These are phyloP conservation scores for Smutsia temminckii DNA, from an alignment of 2,797 vertebrate species.

Conservation along the genomic window DNA sequence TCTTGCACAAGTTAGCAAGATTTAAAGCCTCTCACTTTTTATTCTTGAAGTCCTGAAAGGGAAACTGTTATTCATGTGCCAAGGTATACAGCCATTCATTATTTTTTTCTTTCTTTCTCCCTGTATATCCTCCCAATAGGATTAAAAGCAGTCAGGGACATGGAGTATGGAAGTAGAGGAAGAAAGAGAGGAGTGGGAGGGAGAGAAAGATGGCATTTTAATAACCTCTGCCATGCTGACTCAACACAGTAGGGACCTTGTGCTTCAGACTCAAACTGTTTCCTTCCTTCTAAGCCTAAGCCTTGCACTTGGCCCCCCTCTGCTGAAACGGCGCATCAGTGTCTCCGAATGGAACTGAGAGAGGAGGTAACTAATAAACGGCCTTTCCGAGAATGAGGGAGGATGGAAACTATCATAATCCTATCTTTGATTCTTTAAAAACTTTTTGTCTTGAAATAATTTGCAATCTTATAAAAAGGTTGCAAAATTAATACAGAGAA, in stretches of 20 bases:
- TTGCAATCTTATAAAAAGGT: not conserved
- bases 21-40: slow-evolving; percentile 85
- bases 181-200: slow-evolving; percentile 70
- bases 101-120: slow-evolving; percentile 79
- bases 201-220: slow-evolving; percentile 82
- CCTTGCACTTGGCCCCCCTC: slow-evolving; percentile 2
- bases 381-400: not conserved
- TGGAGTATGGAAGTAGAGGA: slow-evolving; percentile 57
- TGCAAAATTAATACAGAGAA: not conserved
- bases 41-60: slow-evolving; percentile 82
- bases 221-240: slow-evolving; percentile 77
- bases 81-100: slow-evolving; percentile 86
- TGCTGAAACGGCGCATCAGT: not conserved
- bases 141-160: slow-evolving; percentile 78
- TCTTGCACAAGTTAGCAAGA: slow-evolving; percentile 82
- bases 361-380: not conserved
- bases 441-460: not conserved
- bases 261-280: slow-evolving; percentile 60
- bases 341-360: not conserved
- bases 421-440: not conserved
- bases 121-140: slow-evolving; percentile 74
- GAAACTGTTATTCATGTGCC: slow-evolving; percentile 83
- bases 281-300: slow-evolving; percentile 70
- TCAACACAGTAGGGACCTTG: slow-evolving; percentile 80
- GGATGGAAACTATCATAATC: not conserved